Base-by-base conservation (phyloP, 2,113 vertebrate species). In the Burhinus oedicnemus region DNA sequence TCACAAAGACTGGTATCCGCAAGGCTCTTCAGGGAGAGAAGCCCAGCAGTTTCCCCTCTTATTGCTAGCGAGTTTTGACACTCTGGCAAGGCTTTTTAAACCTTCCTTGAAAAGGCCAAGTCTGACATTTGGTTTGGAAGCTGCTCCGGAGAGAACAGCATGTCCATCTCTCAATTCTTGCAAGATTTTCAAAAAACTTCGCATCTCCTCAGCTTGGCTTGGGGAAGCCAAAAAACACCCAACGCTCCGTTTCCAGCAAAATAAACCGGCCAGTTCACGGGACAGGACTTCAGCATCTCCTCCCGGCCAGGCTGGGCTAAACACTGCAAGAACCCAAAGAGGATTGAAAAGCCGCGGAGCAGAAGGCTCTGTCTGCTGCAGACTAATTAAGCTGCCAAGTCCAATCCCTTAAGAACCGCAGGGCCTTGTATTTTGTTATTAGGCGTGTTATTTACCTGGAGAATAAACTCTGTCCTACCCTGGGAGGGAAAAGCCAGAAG, bases 381-480 rank as follows among this genome's bases (percentile, higher is more conserved):
- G 51, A 16, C 9, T 34, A 36, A 90, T 47, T 42, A 60, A n/a
- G 61, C 21, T 7, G 40, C 66, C 71, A 47, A 40, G 9, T 19
- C 36, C 44, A 30, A 65, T 51, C 87, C 47, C 25, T 55, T n/a
- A 64, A 58, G 12, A 10, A 34, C 27, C 15, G 10, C 25, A 15
- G 26, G 29, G 19, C 26, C 25, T 55, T 2, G 15, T 5, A 9
- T 13, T 25, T 34, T 51, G 54, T 51, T 8, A 5, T n/a, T 23
- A 18, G 60, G 27, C 17, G 26, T 2, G 3, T 49, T 72, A 38
- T 36, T 55, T 22, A 30, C 17, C 25, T 9, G 23, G 62, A 60
- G 25, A 15, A 29, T 3, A 6, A 40, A 40, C 9, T 4, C 8
- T 0, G 4, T 32, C 69, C 21, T 14, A 11, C 9, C 8, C 13